Evolutionary conservation across 1,140 invertebrate genomes (phyloP), one percentile per base, ranked within the genome.

Genomic region (Pomacea maculata): DNA sequence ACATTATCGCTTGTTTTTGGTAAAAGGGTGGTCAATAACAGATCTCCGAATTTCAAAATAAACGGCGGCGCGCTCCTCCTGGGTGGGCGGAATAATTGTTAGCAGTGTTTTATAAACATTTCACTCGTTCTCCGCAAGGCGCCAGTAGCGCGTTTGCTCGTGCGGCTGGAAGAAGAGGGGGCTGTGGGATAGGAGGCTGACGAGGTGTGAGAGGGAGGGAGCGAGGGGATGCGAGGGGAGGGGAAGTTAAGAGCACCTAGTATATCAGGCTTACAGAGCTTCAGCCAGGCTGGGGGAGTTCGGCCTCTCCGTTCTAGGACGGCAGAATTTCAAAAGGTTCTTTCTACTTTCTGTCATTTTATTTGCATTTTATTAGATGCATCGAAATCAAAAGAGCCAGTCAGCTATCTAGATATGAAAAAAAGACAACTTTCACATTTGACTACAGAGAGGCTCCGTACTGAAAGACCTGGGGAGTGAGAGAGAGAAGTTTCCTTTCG

Each of bases 1-100:
- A 76, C 78, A 78, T 85, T 85, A 85, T 84, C 80, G 61, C 55
- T 63, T 89, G 88, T 88, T 88, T 89, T 86, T 86, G 84, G 80
- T 83, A 79, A 61, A 61, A 79, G 85, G 87, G 88, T 87, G 88
- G 88, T 87, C 88, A 87, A 84, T 87, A 86, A 85, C 85, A 85
- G 81, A 78, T 85, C 83, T 83, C 80, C 82, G 84, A 87, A 85
- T 86, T 87, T 87, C 84, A 83, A 88, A 89, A 86, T 87, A 87
- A 88, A 87, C 83, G 84, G 45, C 55, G 68, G 45, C 76, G 45
- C 79, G 70, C 72, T 67, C 83, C 68, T 82, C 86, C 77, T 87
- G 83, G 86, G 86, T 88, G 85, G 87, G 86, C 87, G 82, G 79
- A 83, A 82, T 84, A 81, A 86, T 85, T 85, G 84, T 84, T 85